Evolutionary conservation across 2,113 vertebrate genomes (phyloP), one percentile per base, ranked within the genome.

Genomic region (Brachirus orientalis): DNA sequence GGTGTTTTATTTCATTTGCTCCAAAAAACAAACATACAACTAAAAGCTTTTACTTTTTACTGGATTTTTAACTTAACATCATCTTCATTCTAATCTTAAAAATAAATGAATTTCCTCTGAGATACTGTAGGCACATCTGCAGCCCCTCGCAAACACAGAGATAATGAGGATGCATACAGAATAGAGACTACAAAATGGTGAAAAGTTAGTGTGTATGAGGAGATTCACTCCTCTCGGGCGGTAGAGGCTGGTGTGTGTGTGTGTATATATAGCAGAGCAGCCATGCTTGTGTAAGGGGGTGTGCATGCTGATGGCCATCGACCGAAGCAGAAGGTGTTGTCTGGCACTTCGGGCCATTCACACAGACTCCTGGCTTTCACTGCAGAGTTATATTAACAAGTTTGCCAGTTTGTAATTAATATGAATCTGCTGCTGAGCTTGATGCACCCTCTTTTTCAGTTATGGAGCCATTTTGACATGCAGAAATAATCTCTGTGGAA

Each of bases 281-380:
- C 35, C 55, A 44, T 2, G 78, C 59, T 80, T 67, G 82, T 70
- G 77, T 62, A 70, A 74, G 74, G 20, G 73, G 50, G 69, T 59
- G 75, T 69, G 77, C 80, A 80, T 75, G 85, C 88, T 87, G 81
- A 88, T 78, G 86, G 86, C 88, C 91, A 88, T 82, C 67, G 80
- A 89, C 86, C 56, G 77, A 93, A 88, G 91, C 92, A 94, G 92
- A 93, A 92, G 92, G 91, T 91, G 86, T 89, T 82, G 92, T 93
- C 93, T 93, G 83, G 87, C 91, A 87, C 92, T 91, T 82, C 77
- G 44, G 90, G 90, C 81, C 82, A 78, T 91, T 90, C 86, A 79
- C 89, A 85, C 88, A 90, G 86, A 85, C 88, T 90, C 82, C 85
- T 89, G 88, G 88, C 86, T 88, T 83, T 87, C 65, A 79, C 80